phyloP scores from a whole-genome alignment of 2,888 invertebrate genomes.

The Cremastinae sp. region DNA sequence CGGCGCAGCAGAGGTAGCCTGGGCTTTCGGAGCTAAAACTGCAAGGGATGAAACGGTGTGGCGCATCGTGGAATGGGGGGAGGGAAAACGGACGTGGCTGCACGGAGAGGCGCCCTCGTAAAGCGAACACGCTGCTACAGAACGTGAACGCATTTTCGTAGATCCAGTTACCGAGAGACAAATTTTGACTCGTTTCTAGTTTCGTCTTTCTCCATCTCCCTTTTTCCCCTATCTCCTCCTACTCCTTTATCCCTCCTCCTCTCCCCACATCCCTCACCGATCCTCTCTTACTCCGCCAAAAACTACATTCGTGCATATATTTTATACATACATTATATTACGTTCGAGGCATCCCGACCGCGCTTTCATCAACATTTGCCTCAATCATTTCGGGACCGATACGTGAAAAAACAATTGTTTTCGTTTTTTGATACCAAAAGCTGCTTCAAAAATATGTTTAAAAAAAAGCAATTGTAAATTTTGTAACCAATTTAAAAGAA shows the following conservation, averaged over 20 bases:
- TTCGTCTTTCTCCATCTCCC: constrained; percentile 57
- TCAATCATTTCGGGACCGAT: constrained; percentile 35
- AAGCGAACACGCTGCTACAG: constrained; percentile 60
- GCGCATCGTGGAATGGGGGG: constrained; percentile 39
- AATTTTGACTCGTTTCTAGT: constrained; percentile 65
- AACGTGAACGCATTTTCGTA: constrained; percentile 66
- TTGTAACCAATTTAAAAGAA: too few species aligned
- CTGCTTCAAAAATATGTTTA: too few species aligned
- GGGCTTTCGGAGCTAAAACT: constrained; percentile 53
- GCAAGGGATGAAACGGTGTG: constrained; percentile 48
- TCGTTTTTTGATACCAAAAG: too few species aligned
- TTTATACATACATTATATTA: constrained; percentile 41
- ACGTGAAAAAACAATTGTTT: constrained; percentile 21
- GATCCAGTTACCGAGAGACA: constrained; percentile 66
- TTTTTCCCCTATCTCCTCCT: constrained; percentile 45
- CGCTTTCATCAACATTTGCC: constrained; percentile 36
- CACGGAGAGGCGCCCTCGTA: constrained; percentile 63
- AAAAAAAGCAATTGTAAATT: too few species aligned
- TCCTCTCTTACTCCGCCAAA: constrained; percentile 44
- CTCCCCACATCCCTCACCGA: constrained; percentile 40
- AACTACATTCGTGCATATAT: constrained; percentile 48
- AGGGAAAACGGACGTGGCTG: constrained; percentile 59
- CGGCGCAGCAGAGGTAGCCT: constrained; percentile 36
- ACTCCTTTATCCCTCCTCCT: constrained; percentile 31
- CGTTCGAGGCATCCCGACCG: constrained; percentile 42